Conservation (phyloP, 2,797 vertebrate species). For the Meriones psammophilus region DNA sequence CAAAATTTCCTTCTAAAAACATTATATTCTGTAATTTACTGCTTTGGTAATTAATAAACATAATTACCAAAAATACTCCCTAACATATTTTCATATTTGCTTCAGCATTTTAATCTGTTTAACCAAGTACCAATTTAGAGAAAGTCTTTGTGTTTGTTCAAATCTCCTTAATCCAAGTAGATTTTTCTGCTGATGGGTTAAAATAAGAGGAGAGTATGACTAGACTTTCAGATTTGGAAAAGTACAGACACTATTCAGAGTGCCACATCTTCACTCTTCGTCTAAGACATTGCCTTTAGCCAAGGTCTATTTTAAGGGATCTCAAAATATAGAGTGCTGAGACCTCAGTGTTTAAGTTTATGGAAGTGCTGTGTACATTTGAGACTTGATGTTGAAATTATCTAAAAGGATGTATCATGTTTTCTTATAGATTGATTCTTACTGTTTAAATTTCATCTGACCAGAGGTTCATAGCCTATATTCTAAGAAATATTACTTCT, state of each 20-base stretch:
- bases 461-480: neutral
- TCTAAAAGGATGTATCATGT: conserved; percentile 47
- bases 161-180: conserved; percentile 33
- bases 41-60: conserved; percentile 27
- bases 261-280: conserved; percentile 16
- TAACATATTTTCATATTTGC: conserved; percentile 34
- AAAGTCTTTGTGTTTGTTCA: conserved; percentile 42
- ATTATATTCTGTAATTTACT: conserved; percentile 3
- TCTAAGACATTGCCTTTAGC: conserved; percentile 17
- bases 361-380: conserved; percentile 16
- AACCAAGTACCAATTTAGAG: conserved; percentile 22
- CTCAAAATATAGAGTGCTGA: conserved; percentile 6
- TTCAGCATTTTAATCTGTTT: conserved; percentile 59
- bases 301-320: conserved; percentile 42
- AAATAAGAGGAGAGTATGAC: conserved; percentile 22
- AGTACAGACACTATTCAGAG: conserved; percentile 49
- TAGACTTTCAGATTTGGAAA: conserved; percentile 49
- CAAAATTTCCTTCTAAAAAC: neutral
- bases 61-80: conserved; percentile 31
- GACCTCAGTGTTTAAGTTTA: conserved; percentile 25
- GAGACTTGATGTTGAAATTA: conserved; percentile 21
- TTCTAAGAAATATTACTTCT: conserved; percentile 40
- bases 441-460: conserved; percentile 55
- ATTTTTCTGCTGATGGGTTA: conserved; percentile 38
- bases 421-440: conserved; percentile 49